Conservation (phyloP, 2,113 vertebrate species). For the Eulacestoma nigropectus region DNA sequence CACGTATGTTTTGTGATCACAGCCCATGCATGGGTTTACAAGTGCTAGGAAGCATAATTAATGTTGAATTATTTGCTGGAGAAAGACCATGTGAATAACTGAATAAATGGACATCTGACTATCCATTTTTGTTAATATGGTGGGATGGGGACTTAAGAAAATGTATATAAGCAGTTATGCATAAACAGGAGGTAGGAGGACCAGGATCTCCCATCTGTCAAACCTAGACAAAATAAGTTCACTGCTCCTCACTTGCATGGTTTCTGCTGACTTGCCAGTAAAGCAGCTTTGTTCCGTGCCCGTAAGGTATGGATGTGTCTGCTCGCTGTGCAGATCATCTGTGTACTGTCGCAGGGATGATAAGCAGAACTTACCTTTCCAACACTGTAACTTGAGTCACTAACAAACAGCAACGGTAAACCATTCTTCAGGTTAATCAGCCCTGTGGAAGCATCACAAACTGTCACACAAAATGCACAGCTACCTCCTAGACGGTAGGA, state of each 20-base stretch:
- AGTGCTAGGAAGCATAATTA: neutral
- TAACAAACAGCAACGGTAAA: neutral
- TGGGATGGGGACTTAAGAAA: neutral
- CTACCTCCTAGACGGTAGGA: neutral
- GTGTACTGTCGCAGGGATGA: accelerated
- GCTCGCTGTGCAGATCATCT: neutral
- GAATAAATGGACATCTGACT: neutral
- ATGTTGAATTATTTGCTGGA: neutral
- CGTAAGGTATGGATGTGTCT: neutral
- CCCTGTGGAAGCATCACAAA: neutral
- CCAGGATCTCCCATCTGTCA: neutral
- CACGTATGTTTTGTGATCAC: neutral
- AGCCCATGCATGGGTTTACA: neutral
- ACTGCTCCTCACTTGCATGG: accelerated
- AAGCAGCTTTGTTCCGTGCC: neutral
- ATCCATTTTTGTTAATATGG: neutral
- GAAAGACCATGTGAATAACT: neutral
- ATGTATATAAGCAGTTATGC: neutral
- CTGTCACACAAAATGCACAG: neutral
- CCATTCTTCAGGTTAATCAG: neutral
- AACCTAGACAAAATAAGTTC: accelerated
- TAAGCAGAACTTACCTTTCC: neutral
- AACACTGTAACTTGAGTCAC: neutral
- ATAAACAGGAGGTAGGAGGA: neutral
- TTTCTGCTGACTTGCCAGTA: neutral